Evolutionary conservation across 2,888 invertebrate species (phyloP), one percentile per base, ranked within the genome.

Genomic region (Rhagonycha lutea): DNA sequence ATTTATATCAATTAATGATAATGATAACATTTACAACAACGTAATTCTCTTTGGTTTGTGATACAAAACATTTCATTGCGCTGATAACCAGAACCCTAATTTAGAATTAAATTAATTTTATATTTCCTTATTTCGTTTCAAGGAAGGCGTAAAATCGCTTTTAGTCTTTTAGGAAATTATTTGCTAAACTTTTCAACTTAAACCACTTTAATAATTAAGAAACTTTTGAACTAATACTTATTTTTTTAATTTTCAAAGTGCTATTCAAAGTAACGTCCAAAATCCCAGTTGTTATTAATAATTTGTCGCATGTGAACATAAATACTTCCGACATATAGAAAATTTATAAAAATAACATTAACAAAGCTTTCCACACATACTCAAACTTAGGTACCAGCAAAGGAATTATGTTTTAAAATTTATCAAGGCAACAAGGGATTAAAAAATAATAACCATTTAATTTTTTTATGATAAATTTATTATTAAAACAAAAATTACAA

Each of bases 41-140:
- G 47, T 47, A 47, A n/a, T 47, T 47, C 7, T n/a, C n/a, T 47
- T 47, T n/a, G 47, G n/a, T n/a, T 47, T 47, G 47, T n/a, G 47
- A 47, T 47, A 47, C 47, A 7, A 47, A 47, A 47, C 47, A 47
- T 47, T 47, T 47, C 47, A 47, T n/a, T n/a, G 47, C 47, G 47
- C 5, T 47, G n/a, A 47, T 26, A 14, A 26, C 8, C 26, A 14
- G 23, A 60, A 69, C 47, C 12, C 14, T 29, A 14, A 60, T 4
- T n/a, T 68, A 68, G 29, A 68, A 68, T 68, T 68, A 47, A 68
- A 47, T 68, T 14, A 68, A 14, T 65, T n/a, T 65, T 11, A 12
- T 60, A 28, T 47, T 12, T 32, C 28, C 32, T 11, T 12, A 32
- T 23, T 23, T 14, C 47, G 7, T 47, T 47, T 47, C 7, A n/a